These are phyloP conservation scores for Diabrotica undecimpunctata DNA, from an alignment of 1,140 invertebrate genomes.

Conservation along the genomic window DNA sequence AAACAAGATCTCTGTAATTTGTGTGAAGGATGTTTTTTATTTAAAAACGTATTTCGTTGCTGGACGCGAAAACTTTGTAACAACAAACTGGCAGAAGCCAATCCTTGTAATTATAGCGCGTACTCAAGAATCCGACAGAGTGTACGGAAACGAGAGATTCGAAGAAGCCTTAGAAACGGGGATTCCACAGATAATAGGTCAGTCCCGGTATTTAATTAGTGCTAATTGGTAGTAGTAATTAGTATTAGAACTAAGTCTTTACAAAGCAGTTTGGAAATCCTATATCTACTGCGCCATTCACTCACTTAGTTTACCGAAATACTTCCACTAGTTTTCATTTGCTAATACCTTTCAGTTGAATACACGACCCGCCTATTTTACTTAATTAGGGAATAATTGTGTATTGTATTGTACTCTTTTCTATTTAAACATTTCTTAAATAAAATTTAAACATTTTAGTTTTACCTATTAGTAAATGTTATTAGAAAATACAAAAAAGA, in stretches of 20 bases:
- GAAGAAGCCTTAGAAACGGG: slow-evolving; percentile 15
- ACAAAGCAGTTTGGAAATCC: slow-evolving; percentile 42
- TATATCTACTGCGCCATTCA: slow-evolving; percentile 28
- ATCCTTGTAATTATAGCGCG: not conserved
- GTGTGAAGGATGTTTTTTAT: not conserved
- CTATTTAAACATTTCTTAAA: too few relatives aligned
- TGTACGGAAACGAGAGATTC: not conserved
- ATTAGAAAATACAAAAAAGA: too few relatives aligned
- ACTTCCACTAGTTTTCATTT: slow-evolving; percentile 23
- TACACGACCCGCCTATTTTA: slow-evolving; percentile 5
- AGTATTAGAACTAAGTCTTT: slow-evolving; percentile 43
- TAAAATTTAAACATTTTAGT: too few relatives aligned
- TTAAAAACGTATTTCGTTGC: not conserved
- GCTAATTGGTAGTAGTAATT: slow-evolving; percentile 42
- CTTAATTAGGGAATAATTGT: slow-evolving; percentile 18
- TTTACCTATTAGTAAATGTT: too few relatives aligned
- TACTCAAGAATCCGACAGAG: not conserved
- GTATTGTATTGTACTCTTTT: too few relatives aligned
- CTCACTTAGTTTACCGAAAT: slow-evolving; percentile 14
- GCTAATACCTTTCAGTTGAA: slow-evolving; percentile 20
- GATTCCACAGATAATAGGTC: slow-evolving; percentile 38
- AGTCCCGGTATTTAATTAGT: slow-evolving; percentile 40
- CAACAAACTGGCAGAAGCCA: not conserved
- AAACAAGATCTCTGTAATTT: too few relatives aligned
- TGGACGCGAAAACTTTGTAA: not conserved